Evolutionary conservation across 2,888 invertebrate species (phyloP), one percentile per base, ranked within the genome.

Genomic region (Zygothrica quintamaculata): DNA sequence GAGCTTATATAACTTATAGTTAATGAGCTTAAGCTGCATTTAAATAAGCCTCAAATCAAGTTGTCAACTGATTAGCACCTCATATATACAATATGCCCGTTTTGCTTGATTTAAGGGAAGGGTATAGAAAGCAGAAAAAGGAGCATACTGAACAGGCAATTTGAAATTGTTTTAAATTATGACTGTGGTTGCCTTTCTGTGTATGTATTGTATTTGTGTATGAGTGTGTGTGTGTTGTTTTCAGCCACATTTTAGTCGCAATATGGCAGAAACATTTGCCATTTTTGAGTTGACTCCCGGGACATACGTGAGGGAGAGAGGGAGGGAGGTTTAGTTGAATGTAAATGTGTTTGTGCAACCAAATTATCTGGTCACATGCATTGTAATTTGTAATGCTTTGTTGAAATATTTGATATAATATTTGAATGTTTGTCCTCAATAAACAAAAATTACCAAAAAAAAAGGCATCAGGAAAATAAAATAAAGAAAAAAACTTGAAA

Each of bases 91-190:
- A n/a, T 22, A 3, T 22, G n/a, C 29, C 9, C 29, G 9, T n/a
- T 29, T n/a, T 1, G 7, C 4, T 8, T 29, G 29, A n/a, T 29
- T 29, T 1, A 5, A 36, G 15, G 36, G n/a, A 5, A 36, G 15
- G 36, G 36, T 15, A 29, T 29, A 12, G 13, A 36, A 36, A 29
- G 43, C 43, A 40, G 1, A 8, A 39, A 53, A 58, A 4, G 50
- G 25, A 40, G 31, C 25, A 57, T 36, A 48, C 80, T n/a, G n/a
- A 61, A 47, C 43, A 51, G 57, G 55, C 43, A 57, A 57, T 67
- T 70, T 64, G 64, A 77, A 79, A 79, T 77, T 81, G 75, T 85
- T 85, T 85, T 65, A 79, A 79, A 79, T 79, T 85, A 79, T 82
- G 70, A 46, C 42, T 57, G 62, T 51, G 73, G 62, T 55, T 51